These are phyloP conservation scores for Malacoraja senta DNA, from an alignment of 2,797 vertebrate genomes.

Conservation along the genomic window DNA sequence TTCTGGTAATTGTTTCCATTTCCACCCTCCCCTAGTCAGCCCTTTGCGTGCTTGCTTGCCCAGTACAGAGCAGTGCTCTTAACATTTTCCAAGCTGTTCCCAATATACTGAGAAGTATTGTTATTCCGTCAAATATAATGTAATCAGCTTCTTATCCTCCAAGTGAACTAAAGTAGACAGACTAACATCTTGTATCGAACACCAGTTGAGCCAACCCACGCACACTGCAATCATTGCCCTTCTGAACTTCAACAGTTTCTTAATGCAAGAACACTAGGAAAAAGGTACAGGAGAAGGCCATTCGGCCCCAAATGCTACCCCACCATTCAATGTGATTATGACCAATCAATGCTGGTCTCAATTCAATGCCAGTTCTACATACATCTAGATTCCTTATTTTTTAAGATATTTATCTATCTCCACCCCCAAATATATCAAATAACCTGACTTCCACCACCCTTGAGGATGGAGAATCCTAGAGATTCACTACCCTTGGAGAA, in stretches of 20 bases:
- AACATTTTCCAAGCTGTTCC: neutral
- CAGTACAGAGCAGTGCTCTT: neutral
- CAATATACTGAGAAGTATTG: neutral
- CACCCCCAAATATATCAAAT: too few species aligned
- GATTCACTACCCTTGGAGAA: too few species aligned
- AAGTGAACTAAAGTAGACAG: neutral
- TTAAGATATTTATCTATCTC: too few species aligned
- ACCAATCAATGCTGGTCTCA: too few species aligned
- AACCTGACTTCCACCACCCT: too few species aligned
- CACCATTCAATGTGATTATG: too few species aligned
- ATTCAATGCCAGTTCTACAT: too few species aligned
- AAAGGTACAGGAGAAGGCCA: too few species aligned
- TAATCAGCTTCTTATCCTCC: neutral
- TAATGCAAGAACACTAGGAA: neutral
- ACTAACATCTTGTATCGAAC: neutral
- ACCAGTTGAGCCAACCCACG: neutral
- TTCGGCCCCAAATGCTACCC: too few species aligned
- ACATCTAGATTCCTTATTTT: too few species aligned
- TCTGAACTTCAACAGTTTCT: neutral
- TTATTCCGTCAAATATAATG: neutral
- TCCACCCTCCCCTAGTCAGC: neutral
- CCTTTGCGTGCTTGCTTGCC: neutral
- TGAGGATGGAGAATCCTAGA: too few species aligned
- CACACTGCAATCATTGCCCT: neutral
- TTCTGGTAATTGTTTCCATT: constrained; percentile 5